These are phyloP conservation scores for Thereva unica DNA, from an alignment of 2,888 invertebrate genomes.

Conservation along the genomic window DNA sequence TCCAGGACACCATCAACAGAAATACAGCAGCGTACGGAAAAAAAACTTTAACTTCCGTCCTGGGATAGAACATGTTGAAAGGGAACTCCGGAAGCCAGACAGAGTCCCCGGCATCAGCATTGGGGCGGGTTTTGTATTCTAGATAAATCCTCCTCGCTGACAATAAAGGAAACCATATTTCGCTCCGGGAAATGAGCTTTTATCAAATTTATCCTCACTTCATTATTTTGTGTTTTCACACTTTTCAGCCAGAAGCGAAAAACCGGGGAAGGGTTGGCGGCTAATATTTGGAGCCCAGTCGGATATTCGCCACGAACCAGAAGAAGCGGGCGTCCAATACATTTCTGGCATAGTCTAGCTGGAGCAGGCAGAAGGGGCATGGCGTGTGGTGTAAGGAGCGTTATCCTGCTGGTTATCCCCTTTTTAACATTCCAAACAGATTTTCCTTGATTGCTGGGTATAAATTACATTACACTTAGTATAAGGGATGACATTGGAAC, in stretches of 20 bases:
- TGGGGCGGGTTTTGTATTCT: conserved; percentile 36
- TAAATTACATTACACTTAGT: conserved; percentile 42
- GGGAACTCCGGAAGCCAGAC: neutral
- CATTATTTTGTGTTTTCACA: conserved; percentile 43
- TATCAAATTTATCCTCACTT: conserved; percentile 43
- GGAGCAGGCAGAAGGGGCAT: too few species aligned
- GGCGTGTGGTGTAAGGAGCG: too few species aligned
- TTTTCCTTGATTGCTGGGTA: conserved; percentile 42
- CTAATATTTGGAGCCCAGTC: neutral
- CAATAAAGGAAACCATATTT: conserved; percentile 43
- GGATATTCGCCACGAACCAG: neutral
- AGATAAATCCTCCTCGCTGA: conserved; percentile 40
- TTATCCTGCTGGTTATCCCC: conserved; percentile 28
- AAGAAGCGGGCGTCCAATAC: too few species aligned
- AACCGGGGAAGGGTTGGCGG: conserved; percentile 17
- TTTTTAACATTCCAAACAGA: conserved; percentile 42
- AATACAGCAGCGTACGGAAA: conserved; percentile 3
- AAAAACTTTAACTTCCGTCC: conserved; percentile 10
- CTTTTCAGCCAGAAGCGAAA: conserved; percentile 24
- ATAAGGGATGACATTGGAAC: conserved; percentile 29
- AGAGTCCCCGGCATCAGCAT: neutral
- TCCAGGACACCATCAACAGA: conserved; percentile 6
- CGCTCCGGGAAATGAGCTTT: conserved; percentile 42
- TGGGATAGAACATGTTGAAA: conserved; percentile 7
- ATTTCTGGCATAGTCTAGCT: too few species aligned